These are phyloP conservation scores for Ostrea edulis DNA, from an alignment of 1,140 invertebrate species.

Conservation along the genomic window DNA sequence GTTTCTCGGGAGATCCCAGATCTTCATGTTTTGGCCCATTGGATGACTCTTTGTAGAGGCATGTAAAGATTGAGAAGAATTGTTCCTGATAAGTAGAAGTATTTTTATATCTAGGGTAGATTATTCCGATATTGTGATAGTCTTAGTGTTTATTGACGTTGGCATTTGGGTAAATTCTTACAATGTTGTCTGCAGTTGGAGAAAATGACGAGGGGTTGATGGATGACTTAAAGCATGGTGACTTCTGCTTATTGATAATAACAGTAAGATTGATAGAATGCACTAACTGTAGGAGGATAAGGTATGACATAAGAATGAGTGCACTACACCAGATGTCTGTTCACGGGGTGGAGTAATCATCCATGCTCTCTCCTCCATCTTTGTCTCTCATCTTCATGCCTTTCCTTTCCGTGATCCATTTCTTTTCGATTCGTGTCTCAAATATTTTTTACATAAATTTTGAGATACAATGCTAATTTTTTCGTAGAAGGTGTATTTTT, in stretches of 20 bases:
- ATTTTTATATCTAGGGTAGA: neutral
- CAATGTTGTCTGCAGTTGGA: neutral
- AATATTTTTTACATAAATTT: neutral
- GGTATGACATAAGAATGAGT: conserved; percentile 10
- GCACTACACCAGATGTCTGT: neutral
- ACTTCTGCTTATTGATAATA: conserved; percentile 32
- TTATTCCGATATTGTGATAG: neutral
- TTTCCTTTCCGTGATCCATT: conserved; percentile 8
- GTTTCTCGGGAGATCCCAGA: neutral
- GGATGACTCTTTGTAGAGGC: neutral
- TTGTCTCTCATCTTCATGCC: conserved; percentile 20
- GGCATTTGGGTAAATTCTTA: conserved; percentile 16
- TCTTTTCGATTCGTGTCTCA: conserved; percentile 2
- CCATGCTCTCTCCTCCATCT: conserved; percentile 15
- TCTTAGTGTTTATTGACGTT: conserved; percentile 9
- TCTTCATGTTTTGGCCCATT: neutral
- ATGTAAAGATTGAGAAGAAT: neutral
- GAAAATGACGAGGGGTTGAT: neutral
- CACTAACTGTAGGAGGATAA: neutral
- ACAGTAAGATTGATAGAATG: conserved; percentile 30
- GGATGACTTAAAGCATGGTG: neutral
- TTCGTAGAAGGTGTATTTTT: conserved; percentile 17
- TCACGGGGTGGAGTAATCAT: neutral
- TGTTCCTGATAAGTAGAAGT: conserved; percentile 24
- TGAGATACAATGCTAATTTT: neutral